Evolutionary conservation across 2,113 vertebrate species (phyloP).

Genomic region (Eolophus roseicapilla): DNA sequence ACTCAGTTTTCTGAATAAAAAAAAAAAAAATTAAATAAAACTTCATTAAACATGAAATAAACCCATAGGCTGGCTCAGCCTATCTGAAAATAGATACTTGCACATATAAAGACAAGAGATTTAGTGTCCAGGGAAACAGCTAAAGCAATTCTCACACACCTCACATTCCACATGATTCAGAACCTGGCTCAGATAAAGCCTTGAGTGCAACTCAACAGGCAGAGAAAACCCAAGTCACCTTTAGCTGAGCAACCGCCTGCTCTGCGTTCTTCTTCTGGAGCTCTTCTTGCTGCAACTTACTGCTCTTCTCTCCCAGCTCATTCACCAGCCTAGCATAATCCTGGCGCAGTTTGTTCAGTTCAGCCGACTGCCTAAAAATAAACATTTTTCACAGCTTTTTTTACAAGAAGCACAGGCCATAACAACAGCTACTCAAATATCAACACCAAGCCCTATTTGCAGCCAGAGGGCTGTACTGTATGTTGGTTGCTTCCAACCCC

Average conservation of each 20-base stretch:
- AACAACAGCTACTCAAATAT: neutral
- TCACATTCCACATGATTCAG: neutral
- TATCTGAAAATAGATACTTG: neutral
- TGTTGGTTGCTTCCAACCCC: neutral
- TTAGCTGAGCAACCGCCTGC: conserved; percentile 86
- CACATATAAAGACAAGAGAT: neutral
- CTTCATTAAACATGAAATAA: neutral
- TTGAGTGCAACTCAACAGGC: neutral
- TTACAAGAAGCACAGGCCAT: neutral
- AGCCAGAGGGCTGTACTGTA: neutral
- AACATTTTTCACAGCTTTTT: neutral
- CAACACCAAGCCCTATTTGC: neutral
- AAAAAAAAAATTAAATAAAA: neutral
- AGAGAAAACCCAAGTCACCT: conserved; percentile 62
- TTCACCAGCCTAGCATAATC: conserved; percentile 88
- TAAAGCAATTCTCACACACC: neutral
- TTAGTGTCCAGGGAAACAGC: neutral
- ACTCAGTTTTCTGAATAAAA: neutral
- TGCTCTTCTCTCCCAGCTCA: conserved; percentile 88
- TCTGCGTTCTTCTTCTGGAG: conserved; percentile 93
- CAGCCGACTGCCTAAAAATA: conserved; percentile 86
- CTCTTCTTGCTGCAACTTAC: conserved; percentile 93
- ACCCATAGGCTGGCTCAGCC: neutral
- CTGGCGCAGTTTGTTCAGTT: conserved; percentile 91
- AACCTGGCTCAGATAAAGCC: neutral